A percentile compares a stretch with the other conserved stretches of the same genome.
These are phyloP conservation scores for Trilocha varians DNA, from an alignment of 2,888 invertebrate genomes.

Conservation along the genomic window DNA sequence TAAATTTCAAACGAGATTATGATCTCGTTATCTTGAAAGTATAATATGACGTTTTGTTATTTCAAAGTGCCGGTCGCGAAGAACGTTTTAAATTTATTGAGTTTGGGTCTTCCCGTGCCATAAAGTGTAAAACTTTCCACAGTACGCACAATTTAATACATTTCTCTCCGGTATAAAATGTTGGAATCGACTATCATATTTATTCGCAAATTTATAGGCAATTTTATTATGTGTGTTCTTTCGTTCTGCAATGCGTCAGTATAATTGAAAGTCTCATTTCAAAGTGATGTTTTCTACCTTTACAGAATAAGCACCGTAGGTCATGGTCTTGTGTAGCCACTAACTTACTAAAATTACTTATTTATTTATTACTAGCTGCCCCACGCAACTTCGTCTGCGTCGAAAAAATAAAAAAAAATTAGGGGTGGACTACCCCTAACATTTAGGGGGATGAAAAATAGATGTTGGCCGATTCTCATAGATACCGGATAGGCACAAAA, in stretches of 20 bases:
- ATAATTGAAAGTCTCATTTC: too few relatives aligned
- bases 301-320: too few relatives aligned
- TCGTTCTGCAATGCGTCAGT: conserved; percentile 51
- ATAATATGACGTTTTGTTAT: conserved; percentile 48
- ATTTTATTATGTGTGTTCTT: conserved; percentile 32
- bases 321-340: too few relatives aligned
- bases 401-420: too few relatives aligned
- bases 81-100: conserved; percentile 49
- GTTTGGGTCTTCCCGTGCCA: conserved; percentile 36
- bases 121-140: conserved; percentile 47
- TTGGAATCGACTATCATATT: background rate
- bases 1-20: conserved; percentile 55
- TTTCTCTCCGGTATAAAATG: conserved; percentile 31
- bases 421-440: too few relatives aligned
- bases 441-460: too few relatives aligned
- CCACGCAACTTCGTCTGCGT: too few relatives aligned
- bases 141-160: conserved; percentile 43
- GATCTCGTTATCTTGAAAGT: conserved; percentile 51
- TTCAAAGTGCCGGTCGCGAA: conserved; percentile 40
- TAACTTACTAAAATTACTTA: too few relatives aligned
- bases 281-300: too few relatives aligned
- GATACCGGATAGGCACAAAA: too few relatives aligned
- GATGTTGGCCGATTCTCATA: too few relatives aligned
- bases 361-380: too few relatives aligned
- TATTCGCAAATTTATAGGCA: background rate